Percentiles rank a stretch among this genome's conserved stretches.
Conservation (phyloP, 1,140 invertebrate genomes). For the Daktulosphaira vitifoliae region DNA sequence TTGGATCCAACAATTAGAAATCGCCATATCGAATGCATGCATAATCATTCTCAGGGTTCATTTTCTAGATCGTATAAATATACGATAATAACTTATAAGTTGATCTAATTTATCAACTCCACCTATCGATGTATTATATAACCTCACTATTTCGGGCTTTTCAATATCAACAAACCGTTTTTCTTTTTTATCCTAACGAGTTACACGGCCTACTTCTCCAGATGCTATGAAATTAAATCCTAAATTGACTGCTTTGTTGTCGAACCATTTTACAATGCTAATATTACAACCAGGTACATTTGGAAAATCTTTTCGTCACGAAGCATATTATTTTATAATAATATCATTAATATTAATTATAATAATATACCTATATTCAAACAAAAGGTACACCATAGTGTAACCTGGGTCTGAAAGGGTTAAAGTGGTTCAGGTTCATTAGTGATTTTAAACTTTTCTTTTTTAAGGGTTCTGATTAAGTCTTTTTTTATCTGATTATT, state of each 20-base stretch:
- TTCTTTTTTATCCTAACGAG: background rate
- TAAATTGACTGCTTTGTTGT: background rate
- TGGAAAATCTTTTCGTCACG: background rate
- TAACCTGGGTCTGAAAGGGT: too few relatives aligned
- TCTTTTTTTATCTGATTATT: too few relatives aligned
- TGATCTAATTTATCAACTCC: conserved; percentile 36
- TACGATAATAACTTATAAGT: conserved; percentile 36
- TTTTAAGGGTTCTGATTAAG: too few relatives aligned
- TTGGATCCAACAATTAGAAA: conserved; percentile 32
- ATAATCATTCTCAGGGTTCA: conserved; percentile 36
- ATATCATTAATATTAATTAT: too few relatives aligned
- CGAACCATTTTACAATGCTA: background rate
- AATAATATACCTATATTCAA: too few relatives aligned
- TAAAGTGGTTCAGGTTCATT: too few relatives aligned
- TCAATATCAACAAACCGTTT: background rate
- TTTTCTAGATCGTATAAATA: conserved; percentile 33
- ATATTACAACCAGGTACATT: background rate
- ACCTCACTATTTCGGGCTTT: background rate
- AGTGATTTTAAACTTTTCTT: too few relatives aligned
- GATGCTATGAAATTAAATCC: background rate
- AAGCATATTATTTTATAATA: conserved; percentile 1
- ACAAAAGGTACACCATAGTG: too few relatives aligned
- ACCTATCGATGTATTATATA: conserved; percentile 35
- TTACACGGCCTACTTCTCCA: background rate
- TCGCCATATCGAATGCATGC: conserved; percentile 35